Conservation (phyloP, 1,140 invertebrate species). For the Doryteuthis pealeii region DNA sequence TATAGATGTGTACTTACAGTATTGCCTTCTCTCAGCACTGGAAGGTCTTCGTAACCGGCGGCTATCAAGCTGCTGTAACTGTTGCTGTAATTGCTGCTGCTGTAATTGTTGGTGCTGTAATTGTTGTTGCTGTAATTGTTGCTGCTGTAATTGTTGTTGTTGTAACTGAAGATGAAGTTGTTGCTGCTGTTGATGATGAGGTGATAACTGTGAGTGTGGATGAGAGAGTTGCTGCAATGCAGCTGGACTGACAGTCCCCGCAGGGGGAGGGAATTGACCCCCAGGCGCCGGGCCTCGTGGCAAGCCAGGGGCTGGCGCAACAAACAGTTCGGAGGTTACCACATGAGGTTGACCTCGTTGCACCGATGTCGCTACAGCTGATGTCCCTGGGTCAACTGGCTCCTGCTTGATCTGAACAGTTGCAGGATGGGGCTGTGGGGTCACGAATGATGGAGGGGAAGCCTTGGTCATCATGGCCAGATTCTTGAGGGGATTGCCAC, state of each 20-base stretch:
- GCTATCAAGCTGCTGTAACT: background rate
- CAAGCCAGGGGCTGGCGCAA: background rate
- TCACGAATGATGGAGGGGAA: background rate
- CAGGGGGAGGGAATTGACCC: background rate
- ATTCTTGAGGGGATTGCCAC: background rate
- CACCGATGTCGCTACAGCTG: background rate
- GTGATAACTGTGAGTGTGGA: background rate
- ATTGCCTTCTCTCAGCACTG: background rate
- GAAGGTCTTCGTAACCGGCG: conserved; percentile 3
- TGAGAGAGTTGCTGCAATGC: background rate
- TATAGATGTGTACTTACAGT: background rate
- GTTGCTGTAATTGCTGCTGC: background rate
- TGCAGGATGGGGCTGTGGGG: background rate
- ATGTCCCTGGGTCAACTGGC: background rate
- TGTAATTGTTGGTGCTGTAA: background rate
- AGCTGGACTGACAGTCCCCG: background rate
- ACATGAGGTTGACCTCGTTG: background rate
- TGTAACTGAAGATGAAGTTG: background rate
- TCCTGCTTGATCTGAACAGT: background rate
- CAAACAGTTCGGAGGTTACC: background rate
- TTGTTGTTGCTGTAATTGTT: background rate
- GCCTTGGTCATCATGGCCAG: background rate
- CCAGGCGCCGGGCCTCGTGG: background rate
- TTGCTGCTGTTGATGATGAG: background rate
- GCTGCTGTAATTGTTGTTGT: background rate